Evolutionary conservation across 2,113 vertebrate species (phyloP), one percentile per base, ranked within the genome.

Genomic region (Mormyrus iriodes): DNA sequence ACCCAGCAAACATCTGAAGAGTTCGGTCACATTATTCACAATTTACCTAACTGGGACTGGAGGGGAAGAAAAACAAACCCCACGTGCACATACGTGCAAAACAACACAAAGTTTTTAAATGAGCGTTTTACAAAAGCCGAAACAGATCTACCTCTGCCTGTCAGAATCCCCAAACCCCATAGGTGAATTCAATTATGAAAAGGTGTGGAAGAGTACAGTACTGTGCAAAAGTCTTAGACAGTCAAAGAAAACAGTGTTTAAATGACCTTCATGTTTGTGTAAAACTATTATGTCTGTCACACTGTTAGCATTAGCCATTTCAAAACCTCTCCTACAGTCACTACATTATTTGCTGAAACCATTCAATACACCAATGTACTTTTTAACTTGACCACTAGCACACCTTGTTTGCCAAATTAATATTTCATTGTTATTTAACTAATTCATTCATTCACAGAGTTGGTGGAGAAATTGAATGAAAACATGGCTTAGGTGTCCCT

Each of bases 131-230:
- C 12, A 17, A 76, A 15, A 76, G 27, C 13, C 1, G 27, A n/a
- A 21, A 83, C 15, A 83, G 6, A 82, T 53, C 48, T 65, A 82
- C 31, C 48, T 44, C 31, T 12, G 6, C 46, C n/a, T 39, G 8
- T 6, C 65, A 69, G 35, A 69, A 0, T 46, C 12, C 0, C 46
- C 8, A 51, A 51, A 44, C 48, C 44, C 46, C 51, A 48, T 9
- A 88, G 48, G 42, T 31, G 46, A 88, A 55, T 44, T 79, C 48
- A 12, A 79, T 82, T 88, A 35, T 83, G 35, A 83, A 83, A 83
- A 44, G 21, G 31, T 46, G 79, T 9, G 31, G 39, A 87, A 87
- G 86, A 61, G 21, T 61, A 61, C 24, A 61, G 58, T 65, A 65
- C 58, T 65, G 58, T 27, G 46, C 8, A 65, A 27, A 13, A 1